Percentiles rank a stretch among this genome's conserved stretches.
phyloP scores from a whole-genome alignment of 92 coral and sea anemone species.

The Ricordea florida region DNA sequence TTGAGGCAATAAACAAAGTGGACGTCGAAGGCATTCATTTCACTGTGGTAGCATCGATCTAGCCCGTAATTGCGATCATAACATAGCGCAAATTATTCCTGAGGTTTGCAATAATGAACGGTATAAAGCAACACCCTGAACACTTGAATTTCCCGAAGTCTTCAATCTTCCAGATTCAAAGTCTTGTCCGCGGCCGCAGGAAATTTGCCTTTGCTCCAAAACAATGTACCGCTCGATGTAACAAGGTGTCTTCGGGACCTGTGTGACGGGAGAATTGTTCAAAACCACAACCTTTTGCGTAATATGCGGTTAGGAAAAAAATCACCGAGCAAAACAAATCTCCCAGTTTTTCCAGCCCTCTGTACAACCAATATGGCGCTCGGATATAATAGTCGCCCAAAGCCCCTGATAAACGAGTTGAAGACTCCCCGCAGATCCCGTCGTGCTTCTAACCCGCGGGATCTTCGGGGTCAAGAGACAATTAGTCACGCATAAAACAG shows the following conservation, averaged over 20 bases:
- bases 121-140: slow-evolving; percentile 1
- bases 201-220: slow-evolving; percentile 12
- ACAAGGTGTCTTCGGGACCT: neutral
- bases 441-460: neutral
- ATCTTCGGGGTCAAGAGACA: too few species aligned
- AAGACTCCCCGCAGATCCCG: slow-evolving; percentile 90
- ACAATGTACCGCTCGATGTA: neutral
- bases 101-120: neutral
- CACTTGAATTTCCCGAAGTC: neutral
- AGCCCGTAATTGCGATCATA: neutral
- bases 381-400: slow-evolving; percentile 48
- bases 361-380: slow-evolving; percentile 96
- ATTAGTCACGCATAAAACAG: too few species aligned
- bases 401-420: slow-evolving; percentile 75
- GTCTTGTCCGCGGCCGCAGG: neutral
- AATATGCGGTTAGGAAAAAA: slow-evolving; percentile 39
- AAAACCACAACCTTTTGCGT: slow-evolving; percentile 31
- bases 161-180: neutral
- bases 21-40: slow-evolving; percentile 30
- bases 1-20: slow-evolving; percentile 18
- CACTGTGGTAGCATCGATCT: slow-evolving; percentile 23
- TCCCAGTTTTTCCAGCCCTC: slow-evolving; percentile 63
- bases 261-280: slow-evolving; percentile 2
- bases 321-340: slow-evolving; percentile 46
- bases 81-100: neutral